These are phyloP conservation scores for Mastomys coucha DNA, from an alignment of 2,113 vertebrate species.

Conservation along the genomic window DNA sequence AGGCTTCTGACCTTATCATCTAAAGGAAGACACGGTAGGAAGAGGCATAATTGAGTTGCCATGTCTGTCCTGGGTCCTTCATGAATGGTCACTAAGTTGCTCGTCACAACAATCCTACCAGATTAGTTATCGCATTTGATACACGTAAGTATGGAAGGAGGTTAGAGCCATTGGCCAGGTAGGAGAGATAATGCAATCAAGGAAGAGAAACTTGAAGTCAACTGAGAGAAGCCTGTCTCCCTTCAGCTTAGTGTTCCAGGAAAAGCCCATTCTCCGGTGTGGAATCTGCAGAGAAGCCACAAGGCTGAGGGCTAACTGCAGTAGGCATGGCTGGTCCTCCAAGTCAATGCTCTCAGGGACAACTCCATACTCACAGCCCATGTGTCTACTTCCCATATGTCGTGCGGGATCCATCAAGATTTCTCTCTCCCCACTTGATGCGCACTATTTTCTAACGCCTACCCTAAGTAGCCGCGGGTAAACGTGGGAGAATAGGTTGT, in stretches of 20 bases:
- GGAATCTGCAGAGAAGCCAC: neutral
- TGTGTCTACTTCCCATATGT: neutral
- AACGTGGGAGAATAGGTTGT: fast-evolving
- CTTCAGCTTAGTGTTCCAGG: neutral
- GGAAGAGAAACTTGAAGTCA: neutral
- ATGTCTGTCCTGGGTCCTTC: neutral
- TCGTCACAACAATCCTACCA: neutral
- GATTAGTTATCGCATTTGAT: neutral
- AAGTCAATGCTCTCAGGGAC: neutral
- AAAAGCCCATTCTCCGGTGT: neutral
- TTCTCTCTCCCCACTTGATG: neutral
- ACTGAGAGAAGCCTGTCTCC: neutral
- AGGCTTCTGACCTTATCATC: neutral
- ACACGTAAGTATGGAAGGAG: neutral
- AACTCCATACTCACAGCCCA: neutral
- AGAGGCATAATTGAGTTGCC: neutral
- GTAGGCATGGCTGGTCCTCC: neutral
- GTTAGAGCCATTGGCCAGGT: neutral
- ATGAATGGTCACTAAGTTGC: neutral
- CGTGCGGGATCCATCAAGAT: neutral
- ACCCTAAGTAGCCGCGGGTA: too few relatives aligned
- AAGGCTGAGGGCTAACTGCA: neutral
- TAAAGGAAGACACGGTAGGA: neutral
- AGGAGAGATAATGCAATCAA: neutral
- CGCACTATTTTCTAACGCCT: neutral